Evolutionary conservation across 30 jellyfish, hydroid and myxozoan genomes (phyloP).

Genomic region (Cassiopea xamachana): DNA sequence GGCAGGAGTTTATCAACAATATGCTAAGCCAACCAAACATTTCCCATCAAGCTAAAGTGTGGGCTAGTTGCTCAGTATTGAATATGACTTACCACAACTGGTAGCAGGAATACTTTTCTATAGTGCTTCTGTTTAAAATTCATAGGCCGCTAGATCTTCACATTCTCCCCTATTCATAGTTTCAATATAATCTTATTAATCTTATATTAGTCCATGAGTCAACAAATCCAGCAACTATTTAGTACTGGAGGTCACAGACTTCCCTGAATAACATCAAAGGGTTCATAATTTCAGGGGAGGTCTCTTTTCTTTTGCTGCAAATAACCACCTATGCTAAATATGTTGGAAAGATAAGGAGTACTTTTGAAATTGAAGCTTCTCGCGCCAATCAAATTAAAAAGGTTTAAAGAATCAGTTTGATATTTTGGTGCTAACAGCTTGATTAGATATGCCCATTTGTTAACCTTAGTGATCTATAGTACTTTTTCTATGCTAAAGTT

Average conservation of each 20-base stretch:
- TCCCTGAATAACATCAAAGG: not conserved
- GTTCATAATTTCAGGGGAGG: too few species aligned
- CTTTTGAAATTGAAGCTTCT: too few species aligned
- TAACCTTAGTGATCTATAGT: too few species aligned
- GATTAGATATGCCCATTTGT: too few species aligned
- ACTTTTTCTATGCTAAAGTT: too few species aligned
- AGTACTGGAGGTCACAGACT: not conserved
- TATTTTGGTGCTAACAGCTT: too few species aligned
- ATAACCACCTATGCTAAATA: too few species aligned
- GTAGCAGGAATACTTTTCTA: not conserved
- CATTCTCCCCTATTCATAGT: not conserved
- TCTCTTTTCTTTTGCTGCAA: too few species aligned
- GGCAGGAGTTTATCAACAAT: not conserved
- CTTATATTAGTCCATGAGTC: not conserved
- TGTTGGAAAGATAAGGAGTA: too few species aligned
- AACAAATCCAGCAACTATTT: not conserved
- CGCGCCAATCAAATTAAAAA: too few species aligned
- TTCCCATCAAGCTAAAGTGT: not conserved
- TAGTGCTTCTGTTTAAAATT: not conserved
- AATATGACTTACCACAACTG: not conserved
- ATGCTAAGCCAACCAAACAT: not conserved
- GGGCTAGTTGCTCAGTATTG: not conserved
- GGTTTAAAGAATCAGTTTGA: too few species aligned
- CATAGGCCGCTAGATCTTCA: not conserved
- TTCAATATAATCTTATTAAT: slow-evolving; percentile 1